These are phyloP conservation scores for Cremastinae sp. DNA, from an alignment of 2,888 invertebrate genomes.

Conservation along the genomic window DNA sequence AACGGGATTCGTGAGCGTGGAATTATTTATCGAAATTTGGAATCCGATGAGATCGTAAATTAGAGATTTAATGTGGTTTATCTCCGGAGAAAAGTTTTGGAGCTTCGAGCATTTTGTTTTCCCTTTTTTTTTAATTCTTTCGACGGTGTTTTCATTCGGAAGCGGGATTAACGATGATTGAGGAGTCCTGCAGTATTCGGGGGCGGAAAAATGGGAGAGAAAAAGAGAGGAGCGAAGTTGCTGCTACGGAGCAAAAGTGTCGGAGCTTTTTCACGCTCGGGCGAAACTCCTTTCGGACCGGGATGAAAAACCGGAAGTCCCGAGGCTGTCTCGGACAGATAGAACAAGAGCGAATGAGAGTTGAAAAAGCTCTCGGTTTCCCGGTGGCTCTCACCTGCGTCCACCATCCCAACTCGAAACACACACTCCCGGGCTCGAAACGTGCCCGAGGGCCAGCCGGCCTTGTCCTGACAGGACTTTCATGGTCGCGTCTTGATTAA, in stretches of 20 bases:
- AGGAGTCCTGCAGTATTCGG: constrained; percentile 9
- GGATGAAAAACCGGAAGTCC: constrained; percentile 49
- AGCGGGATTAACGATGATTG: constrained; percentile 44
- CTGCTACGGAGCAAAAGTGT: constrained; percentile 12
- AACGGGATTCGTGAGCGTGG: no score
- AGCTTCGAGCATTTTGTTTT: no score
- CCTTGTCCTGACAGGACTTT: constrained; percentile 65
- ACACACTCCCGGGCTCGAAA: not conserved
- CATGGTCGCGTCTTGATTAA: constrained; percentile 75
- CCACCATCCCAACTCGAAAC: not conserved
- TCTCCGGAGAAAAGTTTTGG: no score
- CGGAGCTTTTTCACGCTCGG: constrained; percentile 31
- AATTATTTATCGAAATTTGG: no score
- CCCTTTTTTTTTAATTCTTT: no score
- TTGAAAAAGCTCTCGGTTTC: not conserved
- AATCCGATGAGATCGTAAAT: no score
- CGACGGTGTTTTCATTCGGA: not conserved
- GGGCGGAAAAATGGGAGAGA: not conserved
- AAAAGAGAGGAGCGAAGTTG: not conserved
- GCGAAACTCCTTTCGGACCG: not conserved
- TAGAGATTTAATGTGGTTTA: no score
- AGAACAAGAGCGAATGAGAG: constrained; percentile 16
- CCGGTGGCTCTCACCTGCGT: constrained; percentile 2
- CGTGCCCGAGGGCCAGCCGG: not conserved
- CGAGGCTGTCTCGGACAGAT: constrained; percentile 14